These are phyloP conservation scores for Drosophila ustulata DNA, from an alignment of 2,888 invertebrate species.

Conservation along the genomic window DNA sequence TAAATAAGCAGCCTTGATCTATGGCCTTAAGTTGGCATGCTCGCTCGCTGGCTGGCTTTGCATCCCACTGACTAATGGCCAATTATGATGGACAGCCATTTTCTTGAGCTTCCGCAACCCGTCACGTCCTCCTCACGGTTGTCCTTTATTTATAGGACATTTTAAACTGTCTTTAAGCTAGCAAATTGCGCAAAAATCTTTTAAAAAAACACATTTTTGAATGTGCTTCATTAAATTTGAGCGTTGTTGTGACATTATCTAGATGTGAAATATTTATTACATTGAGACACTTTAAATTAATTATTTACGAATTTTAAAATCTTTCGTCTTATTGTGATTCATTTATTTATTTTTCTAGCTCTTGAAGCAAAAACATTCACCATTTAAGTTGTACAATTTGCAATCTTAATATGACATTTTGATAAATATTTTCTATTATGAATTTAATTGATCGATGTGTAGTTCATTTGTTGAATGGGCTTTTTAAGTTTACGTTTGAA, in stretches of 20 bases:
- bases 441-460: too few species aligned
- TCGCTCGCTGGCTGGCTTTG: neutral
- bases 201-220: neutral
- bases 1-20: slow-evolving; percentile 55
- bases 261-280: neutral
- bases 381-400: too few species aligned
- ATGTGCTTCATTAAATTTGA: neutral
- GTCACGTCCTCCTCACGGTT: neutral
- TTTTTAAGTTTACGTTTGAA: too few species aligned
- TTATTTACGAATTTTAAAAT: too few species aligned
- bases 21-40: slow-evolving; percentile 19
- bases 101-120: neutral
- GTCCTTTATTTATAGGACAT: slow-evolving; percentile 6
- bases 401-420: too few species aligned
- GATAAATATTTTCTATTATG: too few species aligned
- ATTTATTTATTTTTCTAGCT: too few species aligned
- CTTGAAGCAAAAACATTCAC: too few species aligned
- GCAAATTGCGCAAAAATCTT: slow-evolving; percentile 5
- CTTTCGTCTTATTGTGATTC: too few species aligned
- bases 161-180: neutral
- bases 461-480: too few species aligned
- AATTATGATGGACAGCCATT: slow-evolving; percentile 39
- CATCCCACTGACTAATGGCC: slow-evolving; percentile 29
- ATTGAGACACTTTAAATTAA: neutral
- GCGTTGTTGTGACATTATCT: neutral